Evolutionary conservation across 2,888 invertebrate genomes (phyloP).

Genomic region (Temnothorax rugatulus): DNA sequence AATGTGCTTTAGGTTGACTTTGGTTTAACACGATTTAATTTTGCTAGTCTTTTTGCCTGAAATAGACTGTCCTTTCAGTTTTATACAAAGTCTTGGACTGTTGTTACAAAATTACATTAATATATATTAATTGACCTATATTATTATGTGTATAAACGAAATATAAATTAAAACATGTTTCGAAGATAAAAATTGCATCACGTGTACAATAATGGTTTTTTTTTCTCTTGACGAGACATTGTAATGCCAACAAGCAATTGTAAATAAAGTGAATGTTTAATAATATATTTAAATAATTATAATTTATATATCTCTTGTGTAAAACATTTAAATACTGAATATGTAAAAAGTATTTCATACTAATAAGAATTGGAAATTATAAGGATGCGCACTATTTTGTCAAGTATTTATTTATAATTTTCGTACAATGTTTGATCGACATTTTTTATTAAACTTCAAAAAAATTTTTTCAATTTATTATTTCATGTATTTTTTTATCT

Average conservation of each 20-base stretch:
- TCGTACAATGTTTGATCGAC: constrained; percentile 66
- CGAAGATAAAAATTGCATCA: constrained; percentile 64
- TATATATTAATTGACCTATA: constrained; percentile 67
- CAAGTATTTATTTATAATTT: constrained; percentile 70
- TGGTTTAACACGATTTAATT: constrained; percentile 55
- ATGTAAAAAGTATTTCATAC: not conserved
- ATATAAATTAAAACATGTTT: constrained; percentile 19
- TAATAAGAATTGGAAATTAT: not conserved
- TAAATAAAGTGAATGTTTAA: constrained; percentile 85
- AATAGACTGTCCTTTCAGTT: constrained; percentile 59
- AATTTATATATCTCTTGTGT: not conserved
- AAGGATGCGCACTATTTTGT: constrained; percentile 7
- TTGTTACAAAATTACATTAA: constrained; percentile 56
- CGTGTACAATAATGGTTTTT: constrained; percentile 68
- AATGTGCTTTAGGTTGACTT: constrained; percentile 27
- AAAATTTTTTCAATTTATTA: constrained; percentile 48
- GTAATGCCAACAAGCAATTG: constrained; percentile 79
- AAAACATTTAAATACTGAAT: not conserved
- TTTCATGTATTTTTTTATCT: constrained; percentile 35
- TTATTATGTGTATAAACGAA: constrained; percentile 49
- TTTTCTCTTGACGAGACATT: constrained; percentile 69
- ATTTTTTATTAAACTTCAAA: constrained; percentile 75
- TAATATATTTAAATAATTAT: constrained; percentile 69
- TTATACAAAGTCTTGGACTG: constrained; percentile 52
- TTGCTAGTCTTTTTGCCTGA: constrained; percentile 69